Conservation (phyloP, 2,797 vertebrate genomes). For the Coracias cyanogaster region DNA sequence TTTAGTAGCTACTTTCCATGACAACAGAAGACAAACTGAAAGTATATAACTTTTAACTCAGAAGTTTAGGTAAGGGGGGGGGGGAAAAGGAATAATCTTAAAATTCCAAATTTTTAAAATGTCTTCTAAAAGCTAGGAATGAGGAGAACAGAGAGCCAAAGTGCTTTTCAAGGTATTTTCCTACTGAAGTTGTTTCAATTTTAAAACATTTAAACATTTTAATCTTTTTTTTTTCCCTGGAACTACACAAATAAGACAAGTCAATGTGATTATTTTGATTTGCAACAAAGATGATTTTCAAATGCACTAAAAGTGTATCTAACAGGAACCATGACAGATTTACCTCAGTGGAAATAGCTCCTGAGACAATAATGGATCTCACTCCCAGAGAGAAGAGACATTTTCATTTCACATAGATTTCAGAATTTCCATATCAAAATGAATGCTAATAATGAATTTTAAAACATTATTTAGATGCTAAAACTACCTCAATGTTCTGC, state of each 20-base stretch:
- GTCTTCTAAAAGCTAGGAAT: not conserved
- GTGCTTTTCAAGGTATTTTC: not conserved
- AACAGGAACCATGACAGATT: not conserved
- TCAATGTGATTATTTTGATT: not conserved
- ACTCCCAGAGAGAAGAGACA: not conserved
- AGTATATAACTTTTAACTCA: not conserved
- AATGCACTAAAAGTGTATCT: not conserved
- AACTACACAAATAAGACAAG: not conserved
- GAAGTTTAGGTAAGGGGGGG: not conserved
- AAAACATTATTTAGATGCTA: not conserved
- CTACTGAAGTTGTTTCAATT: not conserved
- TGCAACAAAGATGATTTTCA: not conserved
- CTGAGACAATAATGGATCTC: not conserved
- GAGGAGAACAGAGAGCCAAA: not conserved
- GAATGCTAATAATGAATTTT: not conserved
- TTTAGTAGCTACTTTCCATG: not conserved
- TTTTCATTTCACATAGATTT: not conserved
- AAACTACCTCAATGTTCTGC: not conserved
- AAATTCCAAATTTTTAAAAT: not conserved
- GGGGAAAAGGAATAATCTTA: fast-evolving
- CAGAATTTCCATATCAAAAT: not conserved
- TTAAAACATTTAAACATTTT: not conserved
- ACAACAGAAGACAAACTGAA: not conserved
- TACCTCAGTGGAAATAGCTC: not conserved
- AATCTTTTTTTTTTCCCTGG: not conserved